Evolutionary conservation across 2,888 invertebrate genomes (phyloP).

Genomic region (Frankliniella fusca): DNA sequence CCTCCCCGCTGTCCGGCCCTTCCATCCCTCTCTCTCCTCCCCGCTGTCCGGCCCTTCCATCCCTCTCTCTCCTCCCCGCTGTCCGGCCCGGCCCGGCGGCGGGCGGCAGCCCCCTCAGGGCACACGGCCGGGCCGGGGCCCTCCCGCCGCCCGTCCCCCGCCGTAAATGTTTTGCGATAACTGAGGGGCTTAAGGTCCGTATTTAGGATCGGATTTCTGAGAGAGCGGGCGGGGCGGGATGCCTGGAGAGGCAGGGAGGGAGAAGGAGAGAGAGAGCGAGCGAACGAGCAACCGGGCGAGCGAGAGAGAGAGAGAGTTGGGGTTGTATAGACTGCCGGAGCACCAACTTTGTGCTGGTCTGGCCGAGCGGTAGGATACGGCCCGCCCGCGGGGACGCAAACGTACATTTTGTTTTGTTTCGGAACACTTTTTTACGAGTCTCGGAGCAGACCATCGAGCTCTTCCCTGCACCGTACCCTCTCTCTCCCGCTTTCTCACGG

Average conservation of each 20-base stretch:
- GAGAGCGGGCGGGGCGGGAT: too few species aligned
- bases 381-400: too few species aligned
- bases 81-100: not conserved
- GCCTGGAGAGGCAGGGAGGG: not conserved
- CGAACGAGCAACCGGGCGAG: not conserved
- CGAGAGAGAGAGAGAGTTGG: not conserved
- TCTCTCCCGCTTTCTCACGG: constrained; percentile 1
- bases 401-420: constrained; percentile 8
- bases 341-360: too few species aligned
- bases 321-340: not conserved
- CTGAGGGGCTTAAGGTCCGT: constrained; percentile 19
- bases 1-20: too few species aligned
- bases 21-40: too few species aligned
- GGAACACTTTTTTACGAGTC: not conserved
- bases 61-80: not conserved
- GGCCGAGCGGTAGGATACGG: too few species aligned
- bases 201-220: constrained; percentile 17
- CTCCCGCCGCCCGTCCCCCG: not conserved
- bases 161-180: constrained; percentile 25
- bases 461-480: not conserved
- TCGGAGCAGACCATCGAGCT: not conserved
- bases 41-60: not conserved
- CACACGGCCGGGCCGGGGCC: not conserved
- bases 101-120: not conserved
- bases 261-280: not conserved